phyloP scores from a whole-genome alignment of 2,797 vertebrate genomes.

The Danio tinwini region DNA sequence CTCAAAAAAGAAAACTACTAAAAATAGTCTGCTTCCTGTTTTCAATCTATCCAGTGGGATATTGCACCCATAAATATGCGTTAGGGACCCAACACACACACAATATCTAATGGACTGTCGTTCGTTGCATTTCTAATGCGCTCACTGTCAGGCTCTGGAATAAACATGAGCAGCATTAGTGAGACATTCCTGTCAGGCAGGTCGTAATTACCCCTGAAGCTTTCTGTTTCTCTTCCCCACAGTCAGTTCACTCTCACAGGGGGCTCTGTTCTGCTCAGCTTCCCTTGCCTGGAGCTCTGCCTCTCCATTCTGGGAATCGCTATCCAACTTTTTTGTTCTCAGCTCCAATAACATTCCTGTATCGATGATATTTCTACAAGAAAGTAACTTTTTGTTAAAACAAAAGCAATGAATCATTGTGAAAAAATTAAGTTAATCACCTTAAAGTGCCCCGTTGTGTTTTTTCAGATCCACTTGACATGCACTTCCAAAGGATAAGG shows the following conservation, averaged over 20 bases:
- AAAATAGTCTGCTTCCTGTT: conserved; percentile 26
- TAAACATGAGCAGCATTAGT: conserved; percentile 68
- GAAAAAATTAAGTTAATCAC: too few relatives aligned
- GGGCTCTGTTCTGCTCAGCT: conserved; percentile 46
- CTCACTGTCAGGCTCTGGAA: conserved; percentile 46
- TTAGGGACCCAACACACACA: conserved; percentile 21
- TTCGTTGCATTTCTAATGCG: conserved; percentile 57
- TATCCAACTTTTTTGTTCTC: conserved; percentile 35
- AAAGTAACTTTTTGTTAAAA: too few relatives aligned
- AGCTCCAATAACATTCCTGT: conserved; percentile 9
- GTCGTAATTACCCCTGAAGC: conserved; percentile 72
- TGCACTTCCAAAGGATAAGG: too few relatives aligned
- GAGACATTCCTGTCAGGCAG: conserved; percentile 67
- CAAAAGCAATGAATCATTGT: too few relatives aligned
- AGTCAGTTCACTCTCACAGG: conserved; percentile 14
- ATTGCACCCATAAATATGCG: conserved; percentile 3
- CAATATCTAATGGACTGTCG: conserved; percentile 29
- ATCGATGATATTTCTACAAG: too few relatives aligned
- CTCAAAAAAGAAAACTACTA: not conserved
- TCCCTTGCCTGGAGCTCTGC: conserved; percentile 23
- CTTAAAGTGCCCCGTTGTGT: too few relatives aligned
- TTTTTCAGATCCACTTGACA: too few relatives aligned
- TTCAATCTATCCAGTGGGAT: conserved; percentile 1
- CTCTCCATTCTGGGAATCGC: conserved; percentile 30
- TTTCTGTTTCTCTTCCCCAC: conserved; percentile 66